A percentile compares a stretch with the other conserved stretches of the same genome.
phyloP scores from a whole-genome alignment of 2,113 vertebrate genomes.

The Ageneiosus marmoratus region DNA sequence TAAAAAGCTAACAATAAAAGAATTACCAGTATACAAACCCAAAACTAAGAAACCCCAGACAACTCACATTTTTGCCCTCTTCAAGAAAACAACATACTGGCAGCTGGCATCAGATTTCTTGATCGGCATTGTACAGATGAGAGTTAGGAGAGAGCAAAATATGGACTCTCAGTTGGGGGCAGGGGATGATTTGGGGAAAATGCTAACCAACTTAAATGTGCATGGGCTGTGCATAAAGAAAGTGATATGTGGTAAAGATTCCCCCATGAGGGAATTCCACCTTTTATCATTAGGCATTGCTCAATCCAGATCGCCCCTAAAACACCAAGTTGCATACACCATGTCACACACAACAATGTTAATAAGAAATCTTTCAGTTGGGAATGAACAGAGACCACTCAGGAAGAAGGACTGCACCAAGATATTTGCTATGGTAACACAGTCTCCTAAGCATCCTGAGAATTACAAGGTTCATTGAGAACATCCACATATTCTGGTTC shows the following conservation, averaged over 20 bases:
- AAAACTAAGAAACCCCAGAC: not conserved
- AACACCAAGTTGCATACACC: not conserved
- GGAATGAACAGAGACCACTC: not conserved
- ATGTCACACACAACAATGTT: constrained; percentile 19
- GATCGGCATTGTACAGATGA: not conserved
- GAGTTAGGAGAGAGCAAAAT: not conserved
- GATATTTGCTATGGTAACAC: constrained; percentile 16
- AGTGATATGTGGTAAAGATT: not conserved
- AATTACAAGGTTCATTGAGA: not conserved
- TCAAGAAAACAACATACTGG: not conserved
- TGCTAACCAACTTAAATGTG: not conserved
- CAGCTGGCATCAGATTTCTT: not conserved
- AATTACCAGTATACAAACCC: not conserved
- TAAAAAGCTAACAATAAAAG: not conserved
- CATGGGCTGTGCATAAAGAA: not conserved
- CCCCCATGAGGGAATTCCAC: not conserved
- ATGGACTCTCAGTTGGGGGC: not conserved
- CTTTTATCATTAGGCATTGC: not conserved
- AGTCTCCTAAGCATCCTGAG: not conserved
- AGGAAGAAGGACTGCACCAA: not conserved
- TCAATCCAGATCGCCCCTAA: not conserved
- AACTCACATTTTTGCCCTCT: not conserved
- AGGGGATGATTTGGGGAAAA: not conserved
- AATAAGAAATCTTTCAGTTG: constrained; percentile 13
- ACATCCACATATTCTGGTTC: not conserved